These are phyloP conservation scores for Cephus nigrinus DNA, from an alignment of 2,888 invertebrate genomes.

Conservation along the genomic window DNA sequence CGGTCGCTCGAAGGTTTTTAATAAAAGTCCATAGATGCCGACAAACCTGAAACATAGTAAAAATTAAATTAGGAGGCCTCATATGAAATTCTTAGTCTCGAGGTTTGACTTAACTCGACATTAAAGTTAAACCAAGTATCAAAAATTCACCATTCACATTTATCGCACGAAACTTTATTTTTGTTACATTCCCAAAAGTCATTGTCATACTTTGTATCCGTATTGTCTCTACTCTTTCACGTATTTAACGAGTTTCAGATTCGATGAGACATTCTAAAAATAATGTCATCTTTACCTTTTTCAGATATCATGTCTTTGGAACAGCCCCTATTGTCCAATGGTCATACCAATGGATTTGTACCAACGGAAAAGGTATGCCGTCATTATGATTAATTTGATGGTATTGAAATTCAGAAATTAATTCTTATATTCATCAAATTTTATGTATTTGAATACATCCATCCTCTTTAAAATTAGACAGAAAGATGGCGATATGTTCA, in stretches of 20 bases:
- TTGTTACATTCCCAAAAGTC: neutral
- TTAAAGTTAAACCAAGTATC: no score
- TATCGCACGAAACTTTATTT: neutral
- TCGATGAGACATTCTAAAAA: neutral
- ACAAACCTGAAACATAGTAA: neutral
- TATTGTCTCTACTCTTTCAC: neutral
- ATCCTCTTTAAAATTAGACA: no score
- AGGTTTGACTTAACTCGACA: neutral
- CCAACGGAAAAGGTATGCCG: conserved; percentile 47
- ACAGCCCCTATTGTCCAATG: conserved; percentile 48
- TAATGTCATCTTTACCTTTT: conserved; percentile 23
- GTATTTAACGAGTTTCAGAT: neutral
- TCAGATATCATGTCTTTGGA: conserved; percentile 54
- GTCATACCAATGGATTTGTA: conserved; percentile 45
- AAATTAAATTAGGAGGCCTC: neutral
- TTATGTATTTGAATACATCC: no score
- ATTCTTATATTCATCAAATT: no score
- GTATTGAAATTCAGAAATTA: neutral
- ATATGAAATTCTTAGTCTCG: neutral
- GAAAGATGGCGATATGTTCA: no score
- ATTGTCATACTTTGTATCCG: neutral
- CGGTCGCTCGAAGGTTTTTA: neutral
- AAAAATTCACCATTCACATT: neutral
- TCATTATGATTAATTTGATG: neutral
- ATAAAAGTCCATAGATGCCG: neutral